Percentiles rank a stretch among this genome's conserved stretches.
These are phyloP conservation scores for Gymnocypris eckloni DNA, from an alignment of 2,797 vertebrate species.

Conservation along the genomic window DNA sequence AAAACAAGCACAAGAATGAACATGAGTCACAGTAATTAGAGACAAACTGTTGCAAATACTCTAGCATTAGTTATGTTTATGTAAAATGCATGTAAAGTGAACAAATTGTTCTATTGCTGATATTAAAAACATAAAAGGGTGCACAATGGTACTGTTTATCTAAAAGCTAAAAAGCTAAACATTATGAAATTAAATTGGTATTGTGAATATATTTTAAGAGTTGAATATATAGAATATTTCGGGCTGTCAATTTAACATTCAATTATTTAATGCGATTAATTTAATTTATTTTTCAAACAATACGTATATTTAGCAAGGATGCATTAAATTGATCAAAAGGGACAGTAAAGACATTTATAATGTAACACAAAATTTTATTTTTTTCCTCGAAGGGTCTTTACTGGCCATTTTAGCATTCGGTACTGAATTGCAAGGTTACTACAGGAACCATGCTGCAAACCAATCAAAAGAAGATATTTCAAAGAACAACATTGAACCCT, in stretches of 20 bases:
- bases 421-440: not conserved
- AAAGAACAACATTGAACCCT: not conserved
- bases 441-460: not conserved
- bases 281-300: not conserved
- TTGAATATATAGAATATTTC: not conserved
- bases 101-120: not conserved
- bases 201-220: not conserved
- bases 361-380: not conserved
- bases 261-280: not conserved
- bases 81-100: not conserved
- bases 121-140: not conserved
- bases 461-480: not conserved
- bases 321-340: not conserved
- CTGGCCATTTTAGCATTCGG: not conserved
- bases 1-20: conserved; percentile 29
- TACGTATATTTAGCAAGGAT: not conserved
- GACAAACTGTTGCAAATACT: conserved; percentile 22
- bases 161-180: not conserved
- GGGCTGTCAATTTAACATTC: not conserved
- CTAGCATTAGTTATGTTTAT: not conserved
- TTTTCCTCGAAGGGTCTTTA: not conserved
- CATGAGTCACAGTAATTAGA: conserved; percentile 46
- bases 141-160: not conserved
- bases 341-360: not conserved
- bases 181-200: not conserved